Evolutionary conservation across 2,888 invertebrate species (phyloP), one percentile per base, ranked within the genome.

Genomic region (Troides oblongomaculatus): DNA sequence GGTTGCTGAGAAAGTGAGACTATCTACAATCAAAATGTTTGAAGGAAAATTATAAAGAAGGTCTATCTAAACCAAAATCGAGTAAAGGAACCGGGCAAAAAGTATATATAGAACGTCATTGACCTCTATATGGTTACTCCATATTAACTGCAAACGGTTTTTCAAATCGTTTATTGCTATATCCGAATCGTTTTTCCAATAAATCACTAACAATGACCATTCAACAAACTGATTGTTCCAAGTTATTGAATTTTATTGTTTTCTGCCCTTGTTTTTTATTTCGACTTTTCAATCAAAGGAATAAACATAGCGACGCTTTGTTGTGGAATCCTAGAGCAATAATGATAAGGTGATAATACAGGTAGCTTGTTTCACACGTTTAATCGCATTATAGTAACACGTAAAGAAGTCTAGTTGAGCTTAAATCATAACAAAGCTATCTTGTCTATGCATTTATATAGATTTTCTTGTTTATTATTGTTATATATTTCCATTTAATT

Each of bases 191-290:
- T 57, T 57, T 50, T 57, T 64, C 58, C 64, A 58, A 64, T 64
- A 64, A 58, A 64, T 64, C 39, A 21, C 23, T 10, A 58, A 64
- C 64, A 63, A 63, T 56, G n/a, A 61, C 6, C 60, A 53, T 64
- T 43, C 43, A 64, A 64, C 59, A 25, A 59, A 59, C 59, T 59
- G 58, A 50, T 65, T 64, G 56, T 64, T 64, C 59, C 25, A 58
- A 64, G 65, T 65, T 50, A 59, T 59, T 59, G 59, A 7, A 50
- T 50, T 65, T 59, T 60, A 59, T 65, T 65, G 43, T n/a, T 57
- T 5, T 23, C 57, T 57, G 6, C 2, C 5, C 21, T 17, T 21
- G 3, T 21, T 21, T 23, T 18, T 57, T 6, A 53, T 21, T 57
- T 57, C 6, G 18, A 18, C n/a, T 57, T 18, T 57, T 57, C 6